Evolutionary conservation across 2,113 vertebrate genomes (phyloP).

Genomic region (Puffinus mauretanicus): DNA sequence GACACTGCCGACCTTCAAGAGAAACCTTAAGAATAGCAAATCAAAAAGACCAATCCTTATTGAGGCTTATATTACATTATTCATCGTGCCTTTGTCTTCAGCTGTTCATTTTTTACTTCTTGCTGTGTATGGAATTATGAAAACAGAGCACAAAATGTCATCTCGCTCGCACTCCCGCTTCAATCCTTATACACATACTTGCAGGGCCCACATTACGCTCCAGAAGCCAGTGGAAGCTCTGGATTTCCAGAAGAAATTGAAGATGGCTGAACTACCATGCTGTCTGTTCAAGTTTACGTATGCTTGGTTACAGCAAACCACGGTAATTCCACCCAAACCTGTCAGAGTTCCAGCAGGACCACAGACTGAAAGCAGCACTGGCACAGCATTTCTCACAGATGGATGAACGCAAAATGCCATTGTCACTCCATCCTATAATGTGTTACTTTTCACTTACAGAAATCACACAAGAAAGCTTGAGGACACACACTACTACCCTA

Average conservation of each 20-base stretch:
- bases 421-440: neutral
- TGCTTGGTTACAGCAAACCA: neutral
- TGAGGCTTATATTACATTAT: neutral
- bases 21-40: neutral
- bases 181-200: neutral
- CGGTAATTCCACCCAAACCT: neutral
- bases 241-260: neutral
- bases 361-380: neutral
- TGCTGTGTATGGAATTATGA: neutral
- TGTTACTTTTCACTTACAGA: neutral
- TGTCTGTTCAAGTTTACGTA: neutral
- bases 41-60: neutral
- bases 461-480: neutral
- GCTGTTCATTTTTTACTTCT: neutral
- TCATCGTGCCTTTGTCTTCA: neutral
- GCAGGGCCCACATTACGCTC: accelerated
- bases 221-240: neutral
- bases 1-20: neutral
- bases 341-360: neutral
- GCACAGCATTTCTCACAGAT: neutral
- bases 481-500: neutral
- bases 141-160: neutral
- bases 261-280: neutral
- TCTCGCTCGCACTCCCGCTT: accelerated
- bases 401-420: neutral